phyloP scores from a whole-genome alignment of 2,113 vertebrate species.

The Pteronura brasiliensis region DNA sequence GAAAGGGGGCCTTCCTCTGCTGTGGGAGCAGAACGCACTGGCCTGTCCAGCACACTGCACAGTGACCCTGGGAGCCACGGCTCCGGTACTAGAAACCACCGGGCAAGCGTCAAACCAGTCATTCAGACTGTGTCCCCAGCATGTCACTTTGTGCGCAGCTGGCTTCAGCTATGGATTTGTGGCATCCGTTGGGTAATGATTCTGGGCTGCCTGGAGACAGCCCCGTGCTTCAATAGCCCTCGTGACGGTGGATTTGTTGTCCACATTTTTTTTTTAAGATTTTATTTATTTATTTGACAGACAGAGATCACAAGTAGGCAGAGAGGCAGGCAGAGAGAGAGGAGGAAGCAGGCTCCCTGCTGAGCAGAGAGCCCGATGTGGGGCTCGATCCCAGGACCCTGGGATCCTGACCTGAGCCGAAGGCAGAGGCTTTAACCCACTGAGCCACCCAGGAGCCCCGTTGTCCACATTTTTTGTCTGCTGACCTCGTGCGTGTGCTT shows the following conservation, averaged over 20 bases:
- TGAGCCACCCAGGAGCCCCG: no score
- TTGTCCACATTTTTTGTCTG: not conserved
- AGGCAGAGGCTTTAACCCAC: no score
- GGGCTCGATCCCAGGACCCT: no score
- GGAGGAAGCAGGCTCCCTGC: no score
- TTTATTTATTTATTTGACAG: no score
- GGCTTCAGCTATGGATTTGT: not conserved
- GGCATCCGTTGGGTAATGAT: not conserved
- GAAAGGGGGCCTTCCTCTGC: not conserved
- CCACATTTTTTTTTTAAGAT: not conserved
- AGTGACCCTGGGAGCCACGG: not conserved
- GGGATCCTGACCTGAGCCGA: no score
- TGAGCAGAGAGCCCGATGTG: no score
- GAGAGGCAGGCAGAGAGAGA: no score
- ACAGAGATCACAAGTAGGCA: no score
- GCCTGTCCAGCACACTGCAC: not conserved
- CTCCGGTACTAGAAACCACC: not conserved
- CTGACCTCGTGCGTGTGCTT: not conserved
- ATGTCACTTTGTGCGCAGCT: not conserved
- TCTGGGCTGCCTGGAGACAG: not conserved
- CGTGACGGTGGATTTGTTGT: not conserved
- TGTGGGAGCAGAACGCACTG: not conserved
- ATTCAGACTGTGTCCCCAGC: not conserved
- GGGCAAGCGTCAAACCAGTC: not conserved
- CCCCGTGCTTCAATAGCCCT: not conserved